A percentile compares a stretch with the other conserved stretches of the same genome.
Evolutionary conservation across 2,888 invertebrate species (phyloP).

Genomic region (Steinernema carpocapsae): DNA sequence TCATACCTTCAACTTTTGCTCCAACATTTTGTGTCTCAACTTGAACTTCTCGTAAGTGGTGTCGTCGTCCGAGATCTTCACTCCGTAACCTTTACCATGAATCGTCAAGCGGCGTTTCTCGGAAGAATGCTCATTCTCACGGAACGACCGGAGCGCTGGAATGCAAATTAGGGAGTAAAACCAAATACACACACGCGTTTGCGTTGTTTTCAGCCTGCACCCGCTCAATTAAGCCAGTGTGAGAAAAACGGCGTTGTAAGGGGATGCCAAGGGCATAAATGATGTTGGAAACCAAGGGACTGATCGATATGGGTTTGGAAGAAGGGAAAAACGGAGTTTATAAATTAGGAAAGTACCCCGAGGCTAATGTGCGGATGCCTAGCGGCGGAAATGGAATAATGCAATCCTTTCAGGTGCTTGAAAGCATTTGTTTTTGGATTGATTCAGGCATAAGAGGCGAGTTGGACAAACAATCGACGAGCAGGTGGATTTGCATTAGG

Average conservation of each 20-base stretch:
- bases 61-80: conserved; percentile 38
- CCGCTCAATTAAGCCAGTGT: neutral
- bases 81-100: conserved; percentile 45
- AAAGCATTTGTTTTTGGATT: no score
- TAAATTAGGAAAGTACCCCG: no score
- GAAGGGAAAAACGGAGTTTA: no score
- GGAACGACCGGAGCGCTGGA: conserved; percentile 46
- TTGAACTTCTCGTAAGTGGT: conserved; percentile 43
- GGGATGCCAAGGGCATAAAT: no score
- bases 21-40: conserved; percentile 35
- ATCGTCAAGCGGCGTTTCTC: conserved; percentile 26
- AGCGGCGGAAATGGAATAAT: no score
- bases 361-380: no score
- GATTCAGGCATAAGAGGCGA: no score
- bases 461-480: no score
- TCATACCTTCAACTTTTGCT: conserved; percentile 39
- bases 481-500: no score
- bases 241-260: conserved; percentile 30
- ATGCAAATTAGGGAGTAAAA: conserved; percentile 13
- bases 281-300: no score
- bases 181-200: neutral
- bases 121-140: conserved; percentile 38
- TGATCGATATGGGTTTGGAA: no score
- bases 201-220: neutral
- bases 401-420: no score